Base-by-base conservation (phyloP, 2,888 invertebrate genomes). In the Cantharis lateralis region DNA sequence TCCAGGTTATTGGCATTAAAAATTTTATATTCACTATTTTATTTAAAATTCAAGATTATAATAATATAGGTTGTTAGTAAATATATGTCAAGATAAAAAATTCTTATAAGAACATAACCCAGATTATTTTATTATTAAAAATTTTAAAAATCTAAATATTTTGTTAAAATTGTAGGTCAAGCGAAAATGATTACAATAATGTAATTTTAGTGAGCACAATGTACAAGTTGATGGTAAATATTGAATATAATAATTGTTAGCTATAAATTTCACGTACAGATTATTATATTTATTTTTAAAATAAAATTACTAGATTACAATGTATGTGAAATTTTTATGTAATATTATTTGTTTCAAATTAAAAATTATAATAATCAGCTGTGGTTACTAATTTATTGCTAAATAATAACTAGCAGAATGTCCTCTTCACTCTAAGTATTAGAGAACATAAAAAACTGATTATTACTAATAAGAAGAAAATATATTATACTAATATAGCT, bases 1-100 rank as follows among this genome's bases (percentile, higher is more conserved):
- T 68, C 15, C 68, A 69, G 72, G 76, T 76, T 76, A 76, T 76
- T 76, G 72, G 76, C 76, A 72, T 48, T 63, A 18, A 28, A 48
- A 48, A 2, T 48, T 48, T 48, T 48, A 48, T 20, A 13, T 64
- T 2, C 64, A 64, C 10, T 16, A 64, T 18, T 20, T 64, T 64
- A 64, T 64, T 64, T 48, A 48, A 48, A 48, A 48, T n/a, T 48
- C 9, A n/a, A 48, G 48, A 48, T 48, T 48, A 48, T 48, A 48
- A 48, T 13, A 48, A 48, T 48, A 48, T 48, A n/a, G 48, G 48
- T 48, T 48, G 48, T 48, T 48, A 13, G 48, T 48, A 48, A 48
- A 48, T 48, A 48, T 48, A 48, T 48, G 48, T 48, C n/a, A 48
- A 48, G 48, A 48, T 48, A 48, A 48, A 48, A 48, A 48, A 48